Base-by-base conservation (phyloP, 1,140 invertebrate genomes). In the Cardiocondyla obscurior region DNA sequence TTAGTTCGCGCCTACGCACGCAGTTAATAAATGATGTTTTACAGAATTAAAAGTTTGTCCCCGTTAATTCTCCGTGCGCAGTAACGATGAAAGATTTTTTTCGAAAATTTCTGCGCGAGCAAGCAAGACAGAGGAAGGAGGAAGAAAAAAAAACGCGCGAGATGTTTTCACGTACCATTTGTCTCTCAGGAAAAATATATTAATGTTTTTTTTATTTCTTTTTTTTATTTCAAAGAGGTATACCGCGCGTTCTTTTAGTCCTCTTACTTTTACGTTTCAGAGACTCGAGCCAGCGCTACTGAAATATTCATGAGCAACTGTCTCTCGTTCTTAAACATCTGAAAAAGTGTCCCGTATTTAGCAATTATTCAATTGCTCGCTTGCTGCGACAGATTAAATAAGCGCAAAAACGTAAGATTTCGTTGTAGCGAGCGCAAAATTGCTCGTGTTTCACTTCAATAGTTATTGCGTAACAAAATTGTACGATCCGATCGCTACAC, bases 281-380 rank as follows among this genome's bases (percentile, higher is more conserved):
- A 12, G 74, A 79, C 62, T 42, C 74, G 46, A 67, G 74, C 4
- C 8, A 7, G 33, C 30, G 33, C 62, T 79, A 22, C 74, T 79
- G 12, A 79, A 79, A 79, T 79, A 79, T 79, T 79, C 74, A 79
- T 79, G 74, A 79, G 46, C 46, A 2, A 42, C 30, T 53, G n/a
- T n/a, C 62, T 69, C n/a, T 30, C 44, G 5, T 44, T 58, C 58
- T 33, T 53, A 69, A 79, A 67, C 46, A 69, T 39, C 33, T 79
- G 22, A 51, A 51, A 67, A 46, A 62, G 62, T 69, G 62, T 79
- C 39, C 39, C 58, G 58, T 64, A 76, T 76, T 79, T 69, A 67
- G 74, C 62, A 69, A 67, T 74, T 74, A 74, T 74, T 74, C 72
- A 60, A 74, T 79, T 79, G 46, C 60, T 39, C 60, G 60, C 19